A percentile compares a stretch with the other conserved stretches of the same genome.
phyloP scores from a whole-genome alignment of 2,888 invertebrate species.

The Oligia strigilis region DNA sequence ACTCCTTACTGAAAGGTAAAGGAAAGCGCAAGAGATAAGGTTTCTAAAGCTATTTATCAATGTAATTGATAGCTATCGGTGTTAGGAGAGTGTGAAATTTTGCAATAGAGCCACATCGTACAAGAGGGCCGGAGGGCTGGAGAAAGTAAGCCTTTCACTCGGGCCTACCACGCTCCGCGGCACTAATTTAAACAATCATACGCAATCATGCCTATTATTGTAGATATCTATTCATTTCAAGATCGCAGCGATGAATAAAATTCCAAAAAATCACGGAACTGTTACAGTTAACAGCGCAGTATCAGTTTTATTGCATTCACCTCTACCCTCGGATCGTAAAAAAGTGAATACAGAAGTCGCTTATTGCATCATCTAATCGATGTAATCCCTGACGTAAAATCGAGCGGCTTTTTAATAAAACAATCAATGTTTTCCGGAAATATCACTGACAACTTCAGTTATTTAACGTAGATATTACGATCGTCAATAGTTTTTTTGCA shows the following conservation, averaged over 20 bases:
- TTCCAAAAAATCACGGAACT: slow-evolving; percentile 59
- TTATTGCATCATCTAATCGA: slow-evolving; percentile 68
- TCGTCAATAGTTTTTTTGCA: slow-evolving; percentile 58
- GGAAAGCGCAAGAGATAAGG: slow-evolving; percentile 75
- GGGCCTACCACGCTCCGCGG: slow-evolving; percentile 76
- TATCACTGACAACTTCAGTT: slow-evolving; percentile 40
- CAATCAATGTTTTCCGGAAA: slow-evolving; percentile 51
- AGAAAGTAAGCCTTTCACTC: slow-evolving; percentile 90
- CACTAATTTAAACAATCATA: slow-evolving; percentile 85
- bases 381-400: slow-evolving; percentile 61
- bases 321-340: slow-evolving; percentile 48
- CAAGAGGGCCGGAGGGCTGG: slow-evolving; percentile 87
- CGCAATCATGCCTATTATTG: slow-evolving; percentile 78
- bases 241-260: slow-evolving; percentile 56
- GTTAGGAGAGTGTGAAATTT: slow-evolving; percentile 86
- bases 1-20: slow-evolving; percentile 59
- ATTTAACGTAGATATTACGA: slow-evolving; percentile 35
- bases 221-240: slow-evolving; percentile 66
- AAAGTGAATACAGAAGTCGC: slow-evolving; percentile 48
- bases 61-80: slow-evolving; percentile 83
- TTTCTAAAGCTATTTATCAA: slow-evolving; percentile 81
- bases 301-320: slow-evolving; percentile 44
- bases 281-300: slow-evolving; percentile 36
- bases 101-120: slow-evolving; percentile 83
- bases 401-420: slow-evolving; percentile 50